Evolutionary conservation across 2,888 invertebrate genomes (phyloP).

Genomic region (Kryphioiulus occultus): DNA sequence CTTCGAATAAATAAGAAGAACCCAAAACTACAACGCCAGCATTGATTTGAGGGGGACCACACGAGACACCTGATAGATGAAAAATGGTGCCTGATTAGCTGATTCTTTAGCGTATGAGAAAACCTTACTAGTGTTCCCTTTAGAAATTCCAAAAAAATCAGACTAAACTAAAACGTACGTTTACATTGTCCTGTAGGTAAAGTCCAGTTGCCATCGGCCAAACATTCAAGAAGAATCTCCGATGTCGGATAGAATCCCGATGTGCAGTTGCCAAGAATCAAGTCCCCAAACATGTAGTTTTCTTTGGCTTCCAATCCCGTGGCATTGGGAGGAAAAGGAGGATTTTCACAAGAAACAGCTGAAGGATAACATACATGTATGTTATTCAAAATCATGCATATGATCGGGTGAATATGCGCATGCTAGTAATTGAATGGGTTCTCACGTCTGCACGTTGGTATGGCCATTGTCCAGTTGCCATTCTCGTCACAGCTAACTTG

Average conservation of each 20-base stretch:
- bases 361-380: neutral
- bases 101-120: neutral
- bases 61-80: slow-evolving; percentile 41
- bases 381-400: neutral
- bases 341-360: slow-evolving; percentile 39
- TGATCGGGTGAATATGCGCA: neutral
- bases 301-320: neutral
- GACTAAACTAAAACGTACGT: neutral
- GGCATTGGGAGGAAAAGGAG: neutral
- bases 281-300: slow-evolving; percentile 33
- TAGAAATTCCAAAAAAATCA: neutral
- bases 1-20: slow-evolving; percentile 36
- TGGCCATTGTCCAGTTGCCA: slow-evolving; percentile 45
- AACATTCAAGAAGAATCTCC: neutral
- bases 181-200: slow-evolving; percentile 5
- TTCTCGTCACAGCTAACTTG: slow-evolving; percentile 33
- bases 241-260: neutral
- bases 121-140: neutral
- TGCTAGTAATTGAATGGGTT: neutral
- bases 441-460: slow-evolving; percentile 48
- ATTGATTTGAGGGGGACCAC: slow-evolving; percentile 46
- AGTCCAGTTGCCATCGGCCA: slow-evolving; percentile 45
- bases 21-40: slow-evolving; percentile 31
- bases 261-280: neutral
- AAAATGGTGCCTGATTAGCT: neutral